Evolutionary conservation across 2,797 vertebrate genomes (phyloP), one percentile per base, ranked within the genome.

Genomic region (Scolopax bukidnonensis): DNA sequence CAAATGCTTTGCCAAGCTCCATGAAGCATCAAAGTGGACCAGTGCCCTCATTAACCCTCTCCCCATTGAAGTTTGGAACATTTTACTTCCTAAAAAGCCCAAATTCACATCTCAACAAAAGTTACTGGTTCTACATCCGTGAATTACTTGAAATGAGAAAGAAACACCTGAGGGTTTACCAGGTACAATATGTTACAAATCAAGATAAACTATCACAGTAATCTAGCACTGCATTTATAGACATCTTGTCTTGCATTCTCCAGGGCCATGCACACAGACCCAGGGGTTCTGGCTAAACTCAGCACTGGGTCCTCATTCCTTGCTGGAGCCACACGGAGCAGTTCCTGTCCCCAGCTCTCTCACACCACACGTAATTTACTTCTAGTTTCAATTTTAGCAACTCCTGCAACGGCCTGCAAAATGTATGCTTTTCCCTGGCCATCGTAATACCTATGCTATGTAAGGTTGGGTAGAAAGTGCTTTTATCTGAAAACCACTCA

Each of bases 191-290:
- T 2, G 6, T 25, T 23, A 56, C 33, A 57, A 40, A 12, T 32
- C 36, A 76, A 65, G 64, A 40, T 23, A 68, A 74, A 47, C 12
- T 32, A 27, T 23, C 43, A 27, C 14, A 63, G 8, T n/a, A 25
- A 36, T 7, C 32, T 33, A 59, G 33, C n/a, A 51, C 21, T 30
- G 30, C 23, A 16, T 36, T 41, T 40, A n/a, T 9, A 27, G 7
- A 11, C 1, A 0, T 27, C 18, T 24, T 68, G 32, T 16, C 53
- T 54, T 53, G 36, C 18, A 24, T 81, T 77, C 10, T 11, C 6
- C 68, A 38, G 36, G 11, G n/a, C 32, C 19, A 0, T 43, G 27
- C n/a, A 47, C n/a, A 32, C 0, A 0, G 17, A 7, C 18, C 6
- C 32, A 25, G 12, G 28, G 4, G 18, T 23, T 56, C 50, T 75